phyloP scores from a whole-genome alignment of 2,797 vertebrate genomes.

The Hippopotamyrus pictus region DNA sequence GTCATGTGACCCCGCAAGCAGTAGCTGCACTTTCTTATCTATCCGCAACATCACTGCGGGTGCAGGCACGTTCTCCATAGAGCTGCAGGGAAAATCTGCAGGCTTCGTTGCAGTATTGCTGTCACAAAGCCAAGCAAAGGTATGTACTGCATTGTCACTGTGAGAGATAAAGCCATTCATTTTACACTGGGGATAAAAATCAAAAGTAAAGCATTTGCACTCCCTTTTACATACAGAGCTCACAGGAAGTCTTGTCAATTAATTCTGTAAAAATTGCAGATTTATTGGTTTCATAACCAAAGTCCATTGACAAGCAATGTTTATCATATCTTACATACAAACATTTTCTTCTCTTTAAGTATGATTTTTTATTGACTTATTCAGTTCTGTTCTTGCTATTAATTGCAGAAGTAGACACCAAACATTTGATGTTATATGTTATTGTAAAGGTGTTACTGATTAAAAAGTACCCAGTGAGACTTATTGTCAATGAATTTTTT shows the following conservation, averaged over 20 bases:
- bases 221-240: neutral
- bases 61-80: neutral
- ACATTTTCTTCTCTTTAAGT: neutral
- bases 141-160: neutral
- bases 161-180: neutral
- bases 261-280: neutral
- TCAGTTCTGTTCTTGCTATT: neutral
- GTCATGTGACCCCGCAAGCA: slow-evolving; percentile 27
- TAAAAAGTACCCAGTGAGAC: neutral
- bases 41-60: accelerated
- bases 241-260: neutral
- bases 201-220: neutral
- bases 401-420: neutral
- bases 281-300: no score
- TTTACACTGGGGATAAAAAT: neutral
- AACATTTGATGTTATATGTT: neutral
- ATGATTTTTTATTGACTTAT: neutral
- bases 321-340: neutral
- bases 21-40: slow-evolving; percentile 29
- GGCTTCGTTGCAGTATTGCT: slow-evolving; percentile 41
- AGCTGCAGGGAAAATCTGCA: slow-evolving; percentile 5
- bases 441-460: neutral
- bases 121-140: neutral
- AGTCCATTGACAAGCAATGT: neutral
- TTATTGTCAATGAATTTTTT: neutral